Base-by-base conservation (phyloP, 64 coral and sea anemone genomes). In the Dendrophyllia cribrosa region DNA sequence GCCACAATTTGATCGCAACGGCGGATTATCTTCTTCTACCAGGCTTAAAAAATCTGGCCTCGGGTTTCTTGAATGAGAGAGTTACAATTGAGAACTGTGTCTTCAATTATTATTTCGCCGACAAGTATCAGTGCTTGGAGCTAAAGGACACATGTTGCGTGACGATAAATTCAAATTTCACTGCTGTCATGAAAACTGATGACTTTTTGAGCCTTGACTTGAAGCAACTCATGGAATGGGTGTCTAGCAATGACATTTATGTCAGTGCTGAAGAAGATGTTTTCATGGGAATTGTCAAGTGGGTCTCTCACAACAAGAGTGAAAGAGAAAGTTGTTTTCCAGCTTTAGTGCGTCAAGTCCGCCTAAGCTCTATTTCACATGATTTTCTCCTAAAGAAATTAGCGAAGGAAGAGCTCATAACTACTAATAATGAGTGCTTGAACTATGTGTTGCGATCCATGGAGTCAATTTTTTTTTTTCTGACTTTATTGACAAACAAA, bases 11-110 rank as follows among this genome's bases (percentile, higher is more conserved):
- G 79, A 83, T 66, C 13, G 79, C 79, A 83, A 64, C 45, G 3
- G 61, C 79, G 15, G 79, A 83, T 83, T 64, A 66, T 67, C 79
- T 83, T 66, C 43, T 66, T 13, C 45, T 83, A n/a, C 79, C 79
- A 48, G 61, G 79, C 4, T 60, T 83, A 11, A 22, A 83, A 83
- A 66, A 59, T 46, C 0, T 66, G 61, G 79, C 45, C 9, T 6
- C 9, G 7, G 24, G 15, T 8, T 83, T 49, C 8, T 50, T 83
- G 79, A 83, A 49, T 6, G 43, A 23, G 45, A 65, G 48, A 4
- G 14, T 83, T 17, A 51, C 60, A 66, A 49, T 2, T 20, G 59
- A 83, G 14, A 83, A 67, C 79, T 83, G 60, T 50, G 26, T 83
- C 3, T 83, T 66, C 61, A 83, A 51, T 66, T 66, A 83, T 14